Evolutionary conservation across 2,888 invertebrate species (phyloP).

Genomic region (Minunthozetes semirufus): DNA sequence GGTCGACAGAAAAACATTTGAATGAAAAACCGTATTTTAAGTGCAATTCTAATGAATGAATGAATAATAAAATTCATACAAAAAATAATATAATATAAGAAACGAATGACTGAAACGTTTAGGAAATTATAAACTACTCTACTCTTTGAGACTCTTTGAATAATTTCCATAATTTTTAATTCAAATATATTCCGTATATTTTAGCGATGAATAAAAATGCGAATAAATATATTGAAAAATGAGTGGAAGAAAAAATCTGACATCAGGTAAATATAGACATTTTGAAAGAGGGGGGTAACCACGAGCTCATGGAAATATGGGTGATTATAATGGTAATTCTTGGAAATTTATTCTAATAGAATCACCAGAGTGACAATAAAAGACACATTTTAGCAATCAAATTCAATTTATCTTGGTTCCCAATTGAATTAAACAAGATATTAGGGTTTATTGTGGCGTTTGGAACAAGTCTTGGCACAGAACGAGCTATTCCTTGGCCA

Average conservation of each 20-base stretch:
- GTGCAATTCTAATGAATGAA: neutral
- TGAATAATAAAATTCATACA: neutral
- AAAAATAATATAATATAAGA: neutral
- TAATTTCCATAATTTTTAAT: neutral
- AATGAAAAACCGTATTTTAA: neutral
- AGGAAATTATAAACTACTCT: neutral
- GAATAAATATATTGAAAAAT: neutral
- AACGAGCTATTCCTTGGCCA: no score
- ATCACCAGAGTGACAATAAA: no score
- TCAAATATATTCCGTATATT: neutral
- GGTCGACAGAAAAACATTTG: no score
- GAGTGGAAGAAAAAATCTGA: neutral
- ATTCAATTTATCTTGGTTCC: no score
- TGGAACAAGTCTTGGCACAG: no score
- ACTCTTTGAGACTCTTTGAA: neutral
- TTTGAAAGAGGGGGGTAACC: neutral
- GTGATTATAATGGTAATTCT: no score
- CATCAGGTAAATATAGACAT: slow-evolving; percentile 7
- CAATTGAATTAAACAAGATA: no score
- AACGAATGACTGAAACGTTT: neutral
- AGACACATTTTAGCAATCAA: no score
- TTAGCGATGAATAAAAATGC: no score
- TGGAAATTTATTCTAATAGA: no score
- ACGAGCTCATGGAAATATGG: no score
- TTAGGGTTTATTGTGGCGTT: no score